Conservation (phyloP, 2,113 vertebrate genomes). For the Nothobranchius furzeri region DNA sequence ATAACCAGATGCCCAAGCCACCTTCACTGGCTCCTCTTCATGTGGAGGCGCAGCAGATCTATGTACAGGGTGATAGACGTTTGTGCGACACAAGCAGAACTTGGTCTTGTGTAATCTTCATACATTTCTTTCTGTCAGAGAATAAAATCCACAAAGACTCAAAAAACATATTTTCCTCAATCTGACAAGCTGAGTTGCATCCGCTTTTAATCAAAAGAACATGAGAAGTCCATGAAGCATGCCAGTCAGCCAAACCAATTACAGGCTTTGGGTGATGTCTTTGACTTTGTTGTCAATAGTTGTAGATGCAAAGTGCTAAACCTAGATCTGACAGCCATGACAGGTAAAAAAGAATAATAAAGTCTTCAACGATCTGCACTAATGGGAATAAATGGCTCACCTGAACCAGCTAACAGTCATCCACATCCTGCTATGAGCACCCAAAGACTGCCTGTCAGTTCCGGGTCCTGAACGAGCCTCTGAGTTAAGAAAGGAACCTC, state of each 20-base stretch:
- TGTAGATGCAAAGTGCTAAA: constrained; percentile 35
- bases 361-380: constrained; percentile 57
- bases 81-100: constrained; percentile 4
- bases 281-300: constrained; percentile 51
- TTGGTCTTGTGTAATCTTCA: constrained; percentile 20
- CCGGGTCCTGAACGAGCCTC: constrained; percentile 29
- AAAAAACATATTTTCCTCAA: constrained; percentile 17
- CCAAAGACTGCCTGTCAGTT: constrained; percentile 58
- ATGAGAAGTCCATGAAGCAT: constrained; percentile 37
- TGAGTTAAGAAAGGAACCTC: constrained; percentile 40
- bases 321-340: constrained; percentile 67
- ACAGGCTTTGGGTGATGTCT: constrained; percentile 36
- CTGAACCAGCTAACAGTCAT: constrained; percentile 65
- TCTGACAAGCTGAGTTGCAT: constrained; percentile 13
- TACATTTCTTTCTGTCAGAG: constrained; percentile 9
- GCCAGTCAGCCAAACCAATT: constrained; percentile 48
- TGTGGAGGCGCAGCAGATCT: too few species aligned
- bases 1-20: too few species aligned
- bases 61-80: background rate
- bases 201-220: constrained; percentile 22
- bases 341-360: constrained; percentile 60
- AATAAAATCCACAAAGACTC: constrained; percentile 30
- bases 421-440: constrained; percentile 60
- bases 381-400: constrained; percentile 74
- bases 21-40: too few species aligned